These are phyloP conservation scores for Selenia dentaria DNA, from an alignment of 2,888 invertebrate genomes.

Conservation along the genomic window DNA sequence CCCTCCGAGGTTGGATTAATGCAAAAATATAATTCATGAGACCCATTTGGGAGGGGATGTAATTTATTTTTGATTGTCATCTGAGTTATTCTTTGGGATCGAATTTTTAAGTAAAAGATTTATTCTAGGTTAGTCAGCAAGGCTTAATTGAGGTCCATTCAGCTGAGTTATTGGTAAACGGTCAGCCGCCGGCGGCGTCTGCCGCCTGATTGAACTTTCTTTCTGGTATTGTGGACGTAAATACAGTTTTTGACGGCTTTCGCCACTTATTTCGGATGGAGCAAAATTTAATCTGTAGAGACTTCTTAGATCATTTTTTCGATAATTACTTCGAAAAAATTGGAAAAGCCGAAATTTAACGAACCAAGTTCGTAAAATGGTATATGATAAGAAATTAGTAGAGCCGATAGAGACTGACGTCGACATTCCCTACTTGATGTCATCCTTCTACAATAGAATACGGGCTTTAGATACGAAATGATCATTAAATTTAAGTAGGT, in stretches of 20 bases:
- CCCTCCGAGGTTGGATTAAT: slow-evolving; percentile 44
- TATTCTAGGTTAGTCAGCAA: slow-evolving; percentile 55
- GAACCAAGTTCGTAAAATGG: too few relatives aligned
- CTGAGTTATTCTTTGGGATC: slow-evolving; percentile 52
- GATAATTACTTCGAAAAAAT: not conserved
- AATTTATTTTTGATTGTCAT: slow-evolving; percentile 65
- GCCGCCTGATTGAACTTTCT: slow-evolving; percentile 52
- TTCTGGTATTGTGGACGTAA: slow-evolving; percentile 48
- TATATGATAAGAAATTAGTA: too few relatives aligned
- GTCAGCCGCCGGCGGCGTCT: slow-evolving; percentile 48
- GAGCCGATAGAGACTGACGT: too few relatives aligned
- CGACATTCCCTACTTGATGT: too few relatives aligned
- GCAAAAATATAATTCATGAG: slow-evolving; percentile 56
- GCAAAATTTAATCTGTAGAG: slow-evolving; percentile 14
- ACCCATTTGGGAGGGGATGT: slow-evolving; percentile 48
- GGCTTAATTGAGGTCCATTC: slow-evolving; percentile 72
- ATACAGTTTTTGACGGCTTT: slow-evolving; percentile 42
- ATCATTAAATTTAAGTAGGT: too few relatives aligned
- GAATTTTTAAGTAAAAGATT: slow-evolving; percentile 55
- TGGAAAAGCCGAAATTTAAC: too few relatives aligned
- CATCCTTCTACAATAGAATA: too few relatives aligned
- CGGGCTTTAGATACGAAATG: too few relatives aligned
- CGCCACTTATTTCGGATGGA: slow-evolving; percentile 26
- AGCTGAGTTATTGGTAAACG: slow-evolving; percentile 67
- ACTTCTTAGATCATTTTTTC: slow-evolving; percentile 9